Conservation (phyloP, 2,113 vertebrate species). For the Axis porcinus region DNA sequence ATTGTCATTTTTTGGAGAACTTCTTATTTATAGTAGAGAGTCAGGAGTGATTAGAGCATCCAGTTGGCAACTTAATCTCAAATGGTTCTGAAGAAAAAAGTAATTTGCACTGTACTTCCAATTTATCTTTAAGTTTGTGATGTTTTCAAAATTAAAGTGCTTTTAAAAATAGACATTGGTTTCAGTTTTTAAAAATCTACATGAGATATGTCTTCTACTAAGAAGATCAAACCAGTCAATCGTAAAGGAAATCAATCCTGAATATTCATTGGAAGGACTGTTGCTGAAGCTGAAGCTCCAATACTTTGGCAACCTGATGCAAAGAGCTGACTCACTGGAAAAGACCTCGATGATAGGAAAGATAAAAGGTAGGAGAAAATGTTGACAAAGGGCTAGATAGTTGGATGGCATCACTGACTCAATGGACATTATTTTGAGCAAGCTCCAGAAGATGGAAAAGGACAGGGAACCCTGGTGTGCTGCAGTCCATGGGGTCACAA, state of each 20-base stretch:
- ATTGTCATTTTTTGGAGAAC: background rate
- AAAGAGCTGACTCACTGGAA: background rate
- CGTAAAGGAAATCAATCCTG: background rate
- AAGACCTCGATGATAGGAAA: background rate
- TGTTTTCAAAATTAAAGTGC: background rate
- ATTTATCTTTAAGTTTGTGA: background rate
- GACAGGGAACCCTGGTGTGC: background rate
- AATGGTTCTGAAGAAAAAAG: background rate
- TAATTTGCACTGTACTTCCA: background rate
- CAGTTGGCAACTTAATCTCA: background rate
- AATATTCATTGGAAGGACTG: background rate
- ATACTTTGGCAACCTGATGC: background rate
- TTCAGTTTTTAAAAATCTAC: background rate
- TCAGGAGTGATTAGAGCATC: background rate
- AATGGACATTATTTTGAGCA: background rate
- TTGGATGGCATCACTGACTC: background rate
- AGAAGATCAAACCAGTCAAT: background rate
- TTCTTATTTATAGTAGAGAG: background rate
- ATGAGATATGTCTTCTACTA: background rate
- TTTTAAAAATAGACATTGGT: background rate
- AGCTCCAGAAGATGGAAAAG: background rate
- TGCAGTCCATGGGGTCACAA: background rate
- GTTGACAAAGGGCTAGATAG: background rate
- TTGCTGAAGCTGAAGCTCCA: background rate
- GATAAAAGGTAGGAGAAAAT: background rate